A percentile compares a stretch with the other conserved stretches of the same genome.
These are phyloP conservation scores for Cochlearius cochlearius DNA, from an alignment of 2,113 vertebrate species.

Conservation along the genomic window DNA sequence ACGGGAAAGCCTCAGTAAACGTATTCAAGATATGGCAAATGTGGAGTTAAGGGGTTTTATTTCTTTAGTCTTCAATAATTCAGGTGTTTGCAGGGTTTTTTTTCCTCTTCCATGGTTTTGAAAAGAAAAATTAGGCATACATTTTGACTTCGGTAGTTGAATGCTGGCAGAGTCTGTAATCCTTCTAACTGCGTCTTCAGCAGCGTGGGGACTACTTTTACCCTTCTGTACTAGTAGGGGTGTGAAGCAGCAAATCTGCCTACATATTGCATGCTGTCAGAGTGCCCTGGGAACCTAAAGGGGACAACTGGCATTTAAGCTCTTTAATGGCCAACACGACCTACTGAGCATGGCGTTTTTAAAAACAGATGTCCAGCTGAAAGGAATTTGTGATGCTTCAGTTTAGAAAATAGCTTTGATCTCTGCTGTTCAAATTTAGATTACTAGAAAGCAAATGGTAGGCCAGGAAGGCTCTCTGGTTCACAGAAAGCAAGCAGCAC, in stretches of 20 bases:
- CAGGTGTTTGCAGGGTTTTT: background rate
- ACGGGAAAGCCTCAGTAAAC: background rate
- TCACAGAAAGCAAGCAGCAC: background rate
- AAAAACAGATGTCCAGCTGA: background rate
- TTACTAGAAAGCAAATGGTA: background rate
- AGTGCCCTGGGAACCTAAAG: background rate
- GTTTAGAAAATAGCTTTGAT: background rate
- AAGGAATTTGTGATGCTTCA: background rate
- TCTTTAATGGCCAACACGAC: background rate
- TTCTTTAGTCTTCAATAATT: background rate
- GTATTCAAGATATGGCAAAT: background rate
- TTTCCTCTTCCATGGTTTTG: background rate
- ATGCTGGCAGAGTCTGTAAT: background rate
- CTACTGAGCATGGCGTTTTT: background rate
- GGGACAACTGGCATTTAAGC: background rate
- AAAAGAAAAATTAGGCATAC: background rate
- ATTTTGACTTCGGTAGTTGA: background rate
- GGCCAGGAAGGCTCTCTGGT: background rate
- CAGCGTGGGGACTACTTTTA: background rate
- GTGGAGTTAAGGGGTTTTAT: accelerated
- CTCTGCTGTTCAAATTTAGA: background rate
- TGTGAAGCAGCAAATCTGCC: background rate
- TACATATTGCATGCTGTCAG: background rate
- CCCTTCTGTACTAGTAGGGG: background rate
- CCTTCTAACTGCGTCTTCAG: background rate